Evolutionary conservation across 2,888 invertebrate genomes (phyloP), one percentile per base, ranked within the genome.

Genomic region (Tridacna gigas): DNA sequence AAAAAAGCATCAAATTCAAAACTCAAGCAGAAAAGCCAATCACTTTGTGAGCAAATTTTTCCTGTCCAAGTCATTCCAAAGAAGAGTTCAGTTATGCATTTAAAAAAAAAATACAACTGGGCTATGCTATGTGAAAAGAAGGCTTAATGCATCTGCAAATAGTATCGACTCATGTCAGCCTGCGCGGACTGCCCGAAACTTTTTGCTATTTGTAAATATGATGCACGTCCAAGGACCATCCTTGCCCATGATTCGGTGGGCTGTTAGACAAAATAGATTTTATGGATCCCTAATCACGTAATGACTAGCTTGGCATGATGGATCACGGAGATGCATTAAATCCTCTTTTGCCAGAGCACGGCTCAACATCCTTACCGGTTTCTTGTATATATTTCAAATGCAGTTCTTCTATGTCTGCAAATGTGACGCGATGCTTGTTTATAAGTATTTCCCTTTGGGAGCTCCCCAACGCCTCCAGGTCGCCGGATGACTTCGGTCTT

Each of bases 321-420:
- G n/a, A n/a, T n/a, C n/a, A n/a, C n/a, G n/a, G n/a, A n/a, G n/a
- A n/a, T n/a, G n/a, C n/a, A n/a, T n/a, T n/a, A n/a, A n/a, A n/a
- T n/a, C n/a, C n/a, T n/a, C n/a, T n/a, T n/a, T n/a, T n/a, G n/a
- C n/a, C n/a, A n/a, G n/a, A n/a, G n/a, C n/a, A n/a, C n/a, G n/a
- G n/a, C n/a, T n/a, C n/a, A n/a, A n/a, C n/a, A n/a, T 4, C 4
- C 13, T 63, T 63, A 63, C 63, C 63, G 22, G 63, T 22, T 22
- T 13, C n/a, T 22, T 18, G 25, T 20, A 20, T 25, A 13, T 25
- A 77, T 48, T 74, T 77, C 12, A 37, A 28, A 56, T 82, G 82
- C 4, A 82, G 61, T 26, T 78, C 82, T 47, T 75, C 69, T 13
- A 82, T 67, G 22, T 75, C 82, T 18, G 78, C 82, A 61, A 82